Evolutionary conservation across 2,888 invertebrate genomes (phyloP).

Genomic region (Melinopterus prodromus): DNA sequence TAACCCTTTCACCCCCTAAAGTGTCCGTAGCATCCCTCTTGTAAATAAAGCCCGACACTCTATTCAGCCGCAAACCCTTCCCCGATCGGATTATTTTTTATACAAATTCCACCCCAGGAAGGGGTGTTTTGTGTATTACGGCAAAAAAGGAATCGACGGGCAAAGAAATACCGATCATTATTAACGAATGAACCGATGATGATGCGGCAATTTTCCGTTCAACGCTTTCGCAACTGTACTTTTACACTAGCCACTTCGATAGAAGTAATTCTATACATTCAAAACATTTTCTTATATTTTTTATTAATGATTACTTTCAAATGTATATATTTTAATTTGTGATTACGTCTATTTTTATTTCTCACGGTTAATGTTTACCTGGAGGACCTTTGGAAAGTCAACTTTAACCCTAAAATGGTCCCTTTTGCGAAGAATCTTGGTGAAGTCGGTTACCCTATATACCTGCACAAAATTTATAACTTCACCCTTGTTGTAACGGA

Average conservation of each 20-base stretch:
- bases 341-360: neutral
- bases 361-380: neutral
- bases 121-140: slow-evolving; percentile 56
- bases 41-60: slow-evolving; percentile 59
- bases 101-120: slow-evolving; percentile 55
- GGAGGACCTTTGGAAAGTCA: neutral
- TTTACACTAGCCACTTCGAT: neutral
- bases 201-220: neutral
- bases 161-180: slow-evolving; percentile 43
- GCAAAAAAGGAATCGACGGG: slow-evolving; percentile 53
- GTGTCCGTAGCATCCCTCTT: slow-evolving; percentile 46
- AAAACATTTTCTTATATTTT: too few species aligned
- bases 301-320: too few species aligned
- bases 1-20: slow-evolving; percentile 54
- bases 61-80: slow-evolving; percentile 60
- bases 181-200: slow-evolving; percentile 27
- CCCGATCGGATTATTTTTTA: slow-evolving; percentile 61
- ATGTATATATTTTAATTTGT: too few species aligned
- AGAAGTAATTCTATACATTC: too few species aligned
- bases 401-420: neutral
- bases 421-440: neutral
- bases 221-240: neutral
- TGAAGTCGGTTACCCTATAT: slow-evolving; percentile 10
- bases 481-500: slow-evolving; percentile 33
- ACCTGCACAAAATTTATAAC: slow-evolving; percentile 34